phyloP scores from a whole-genome alignment of 2,113 vertebrate genomes.

The Agapornis roseicollis region DNA sequence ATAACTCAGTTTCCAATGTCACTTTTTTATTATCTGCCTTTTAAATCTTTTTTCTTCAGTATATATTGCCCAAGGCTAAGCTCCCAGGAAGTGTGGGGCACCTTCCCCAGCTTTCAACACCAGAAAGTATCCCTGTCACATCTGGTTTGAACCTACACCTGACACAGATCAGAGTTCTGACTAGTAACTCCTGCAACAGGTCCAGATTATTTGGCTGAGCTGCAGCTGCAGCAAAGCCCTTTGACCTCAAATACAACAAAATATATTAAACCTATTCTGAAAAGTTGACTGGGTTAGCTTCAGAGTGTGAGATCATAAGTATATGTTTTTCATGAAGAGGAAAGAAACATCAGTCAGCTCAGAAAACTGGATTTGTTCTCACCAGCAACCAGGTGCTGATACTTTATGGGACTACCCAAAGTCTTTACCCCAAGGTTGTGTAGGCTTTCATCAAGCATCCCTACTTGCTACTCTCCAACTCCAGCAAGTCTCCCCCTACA shows the following conservation, averaged over 20 bases:
- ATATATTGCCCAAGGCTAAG: not conserved
- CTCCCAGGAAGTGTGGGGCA: conserved; percentile 58
- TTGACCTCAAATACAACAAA: conserved; percentile 49
- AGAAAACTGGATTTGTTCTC: conserved; percentile 29
- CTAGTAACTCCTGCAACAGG: conserved; percentile 53
- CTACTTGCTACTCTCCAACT: not conserved
- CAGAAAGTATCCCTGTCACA: conserved; percentile 46
- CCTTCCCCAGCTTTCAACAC: conserved; percentile 46
- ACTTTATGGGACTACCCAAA: not conserved
- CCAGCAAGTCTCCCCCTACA: not conserved
- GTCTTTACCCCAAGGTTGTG: not conserved
- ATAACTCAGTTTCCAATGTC: not conserved
- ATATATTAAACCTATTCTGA: conserved; percentile 45
- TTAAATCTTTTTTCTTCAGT: not conserved
- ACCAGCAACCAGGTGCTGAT: not conserved
- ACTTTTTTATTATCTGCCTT: conserved; percentile 23
- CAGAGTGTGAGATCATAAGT: conserved; percentile 7
- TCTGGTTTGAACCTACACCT: conserved; percentile 48
- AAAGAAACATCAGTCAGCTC: conserved; percentile 15
- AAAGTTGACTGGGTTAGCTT: conserved; percentile 17
- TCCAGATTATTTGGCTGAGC: conserved; percentile 43
- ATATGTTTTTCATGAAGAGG: not conserved
- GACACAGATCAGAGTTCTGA: conserved; percentile 57
- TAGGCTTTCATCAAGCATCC: not conserved
- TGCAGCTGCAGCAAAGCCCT: conserved; percentile 48